Base-by-base conservation (phyloP, 1,140 invertebrate genomes). In the Papilio machaon region DNA sequence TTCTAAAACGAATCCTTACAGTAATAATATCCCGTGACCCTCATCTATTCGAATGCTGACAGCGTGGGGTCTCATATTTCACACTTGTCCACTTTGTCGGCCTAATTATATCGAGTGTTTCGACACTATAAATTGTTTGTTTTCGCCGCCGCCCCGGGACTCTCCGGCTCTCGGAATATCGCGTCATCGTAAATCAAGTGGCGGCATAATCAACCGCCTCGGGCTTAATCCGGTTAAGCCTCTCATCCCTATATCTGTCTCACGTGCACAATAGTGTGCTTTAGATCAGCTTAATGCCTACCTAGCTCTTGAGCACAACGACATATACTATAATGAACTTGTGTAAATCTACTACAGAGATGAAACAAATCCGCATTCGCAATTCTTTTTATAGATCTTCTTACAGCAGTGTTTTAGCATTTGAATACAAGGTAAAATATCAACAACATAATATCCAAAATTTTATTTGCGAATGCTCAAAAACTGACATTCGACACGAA, bases 171-270 rank as follows among this genome's bases (percentile, higher is more conserved):
- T 83, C 86, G 83, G 88, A 84, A 89, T 92, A 91, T 92, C 89
- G 90, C 89, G 89, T 91, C 91, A 89, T 88, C 91, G 90, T 94
- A 94, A 94, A 94, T 94, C 93, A 94, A 92, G 89, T 86, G 87
- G 84, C 84, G 87, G 89, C 86, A 93, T 94, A 94, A 94, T 94
- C 91, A 93, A 92, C 86, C 88, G 89, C 89, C 87, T 85, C 78
- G 73, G 86, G 88, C 87, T 80, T 92, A 94, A 94, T 93, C 90
- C 90, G 82, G 87, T 88, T 92, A 91, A 93, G 90, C 90, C 81
- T 83, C 88, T 89, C 87, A 88, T 90, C 87, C 86, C 86, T 90
- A 88, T 91, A 90, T 89, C 89, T 90, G 87, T 91, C 89, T 89
- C 88, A 88, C 87, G 86, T 87, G 87, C 86, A 92, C 89, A 92